Evolutionary conservation across 2,888 invertebrate species (phyloP).

Genomic region (Parochlus steinenii): DNA sequence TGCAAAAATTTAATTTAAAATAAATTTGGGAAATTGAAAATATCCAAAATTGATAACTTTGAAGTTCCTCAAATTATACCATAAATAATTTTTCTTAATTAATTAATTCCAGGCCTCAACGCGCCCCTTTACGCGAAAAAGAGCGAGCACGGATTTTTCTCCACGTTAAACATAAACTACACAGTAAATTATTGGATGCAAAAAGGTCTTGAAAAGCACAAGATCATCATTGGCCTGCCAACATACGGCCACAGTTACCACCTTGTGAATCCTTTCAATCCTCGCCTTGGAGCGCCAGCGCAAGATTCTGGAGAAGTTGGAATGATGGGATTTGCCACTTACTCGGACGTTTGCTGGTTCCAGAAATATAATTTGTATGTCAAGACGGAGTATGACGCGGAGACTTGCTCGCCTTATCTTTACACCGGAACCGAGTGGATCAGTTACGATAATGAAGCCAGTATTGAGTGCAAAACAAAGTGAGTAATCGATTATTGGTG

Average conservation of each 20-base stretch:
- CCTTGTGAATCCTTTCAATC: slow-evolving; percentile 48
- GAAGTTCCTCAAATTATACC: too few species aligned
- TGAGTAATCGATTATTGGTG: slow-evolving; percentile 1
- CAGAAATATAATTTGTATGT: slow-evolving; percentile 33
- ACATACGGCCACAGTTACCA: slow-evolving; percentile 72
- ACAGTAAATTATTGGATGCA: slow-evolving; percentile 59
- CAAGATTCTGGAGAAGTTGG: slow-evolving; percentile 52
- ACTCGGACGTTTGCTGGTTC: slow-evolving; percentile 52
- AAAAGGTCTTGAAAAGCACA: slow-evolving; percentile 57
- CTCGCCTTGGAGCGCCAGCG: slow-evolving; percentile 52
- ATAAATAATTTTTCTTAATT: slow-evolving; percentile 3
- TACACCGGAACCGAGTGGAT: slow-evolving; percentile 59
- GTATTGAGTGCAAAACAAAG: slow-evolving; percentile 48
- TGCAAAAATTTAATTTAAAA: too few species aligned
- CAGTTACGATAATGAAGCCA: slow-evolving; percentile 58
- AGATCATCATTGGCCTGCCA: slow-evolving; percentile 72
- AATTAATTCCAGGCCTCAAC: slow-evolving; percentile 42
- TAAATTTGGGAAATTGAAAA: too few species aligned
- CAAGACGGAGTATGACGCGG: slow-evolving; percentile 42
- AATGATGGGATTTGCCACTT: slow-evolving; percentile 48
- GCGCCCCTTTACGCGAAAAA: slow-evolving; percentile 53
- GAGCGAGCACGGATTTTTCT: slow-evolving; percentile 44
- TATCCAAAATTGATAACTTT: too few species aligned
- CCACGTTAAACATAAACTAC: slow-evolving; percentile 65
- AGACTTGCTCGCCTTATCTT: slow-evolving; percentile 61